Evolutionary conservation across 2,888 invertebrate species (phyloP).

Genomic region (Tenthredo amoena): DNA sequence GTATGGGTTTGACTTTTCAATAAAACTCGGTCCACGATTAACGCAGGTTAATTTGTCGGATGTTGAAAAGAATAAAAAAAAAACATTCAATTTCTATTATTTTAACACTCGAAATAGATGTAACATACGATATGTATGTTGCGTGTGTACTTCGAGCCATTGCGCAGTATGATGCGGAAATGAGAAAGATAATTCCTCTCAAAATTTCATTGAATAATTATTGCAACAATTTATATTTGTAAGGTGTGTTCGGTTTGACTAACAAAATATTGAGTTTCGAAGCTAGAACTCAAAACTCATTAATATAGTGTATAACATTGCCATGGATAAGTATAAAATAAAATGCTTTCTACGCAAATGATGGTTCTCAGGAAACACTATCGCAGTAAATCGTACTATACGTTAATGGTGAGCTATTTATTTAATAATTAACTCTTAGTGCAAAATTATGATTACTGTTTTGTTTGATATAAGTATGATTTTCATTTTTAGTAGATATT

Average conservation of each 20-base stretch:
- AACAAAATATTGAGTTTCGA: background rate
- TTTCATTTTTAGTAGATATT: background rate
- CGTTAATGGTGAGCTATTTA: slow-evolving; percentile 16
- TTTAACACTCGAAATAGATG: background rate
- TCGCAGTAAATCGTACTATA: background rate
- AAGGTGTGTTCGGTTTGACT: background rate
- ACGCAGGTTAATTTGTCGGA: background rate
- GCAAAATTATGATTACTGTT: background rate
- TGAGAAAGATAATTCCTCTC: background rate
- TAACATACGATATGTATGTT: background rate
- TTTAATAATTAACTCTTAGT: background rate
- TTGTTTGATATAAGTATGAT: background rate
- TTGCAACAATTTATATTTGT: background rate
- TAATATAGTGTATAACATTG: background rate
- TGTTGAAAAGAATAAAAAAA: background rate
- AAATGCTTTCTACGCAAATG: background rate
- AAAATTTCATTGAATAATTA: background rate
- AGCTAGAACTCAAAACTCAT: background rate
- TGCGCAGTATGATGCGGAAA: background rate
- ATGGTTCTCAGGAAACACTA: background rate
- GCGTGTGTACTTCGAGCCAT: background rate
- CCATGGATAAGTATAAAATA: background rate
- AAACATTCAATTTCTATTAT: background rate
- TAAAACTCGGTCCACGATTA: background rate
- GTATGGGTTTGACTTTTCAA: background rate